Base-by-base conservation (phyloP, 37 sponge, comb jelly and placozoan genomes). In the Theonella swinhoei region DNA sequence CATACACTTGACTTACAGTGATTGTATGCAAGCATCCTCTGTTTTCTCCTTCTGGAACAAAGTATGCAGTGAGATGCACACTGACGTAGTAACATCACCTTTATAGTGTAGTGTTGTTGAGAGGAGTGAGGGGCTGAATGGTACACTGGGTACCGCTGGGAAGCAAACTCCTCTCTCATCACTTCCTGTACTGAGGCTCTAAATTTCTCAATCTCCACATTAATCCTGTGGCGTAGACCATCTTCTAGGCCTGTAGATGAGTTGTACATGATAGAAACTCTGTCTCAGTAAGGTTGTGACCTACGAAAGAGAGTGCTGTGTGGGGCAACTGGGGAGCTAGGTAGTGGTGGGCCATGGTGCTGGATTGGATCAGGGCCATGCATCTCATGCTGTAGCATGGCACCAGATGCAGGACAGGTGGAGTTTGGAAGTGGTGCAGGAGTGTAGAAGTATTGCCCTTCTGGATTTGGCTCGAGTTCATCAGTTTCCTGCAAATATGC, bases 201-300 rank as follows among this genome's bases (percentile, higher is more conserved):
- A 61, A 82, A 82, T 43, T 72, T 4, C 30, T 82, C 82, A 24
- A 82, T 35, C n/a, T 72, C 37, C 20, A 60, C 62, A 34, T 82
- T 82, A 1, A 82, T 26, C 35, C 42, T 41, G 2, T 82, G 82
- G 17, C 73, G 54, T 25, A 82, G 41, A 24, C 58, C 23, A 31
- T 68, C 82, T 37, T 82, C 82, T 17, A 82, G 30, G 1, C 60
- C 82, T 82, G 36, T 31, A 64, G 3, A 36, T 28, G 31, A 37
- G 11, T 37, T 1, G 39, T 38, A 74, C 17, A 74, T 22, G n/a
- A 24, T 23, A 40, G 24, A 47, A 14, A 17, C 11, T 47, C 54
- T 14, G 14, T 47, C 7, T 47, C 14, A 47, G 54, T 47, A 14
- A 14, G 54, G 54, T n/a, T n/a, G n/a, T n/a, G n/a, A n/a, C n/a